Evolutionary conservation across 2,888 invertebrate genomes (phyloP).

Genomic region (Drosophila demipolita): DNA sequence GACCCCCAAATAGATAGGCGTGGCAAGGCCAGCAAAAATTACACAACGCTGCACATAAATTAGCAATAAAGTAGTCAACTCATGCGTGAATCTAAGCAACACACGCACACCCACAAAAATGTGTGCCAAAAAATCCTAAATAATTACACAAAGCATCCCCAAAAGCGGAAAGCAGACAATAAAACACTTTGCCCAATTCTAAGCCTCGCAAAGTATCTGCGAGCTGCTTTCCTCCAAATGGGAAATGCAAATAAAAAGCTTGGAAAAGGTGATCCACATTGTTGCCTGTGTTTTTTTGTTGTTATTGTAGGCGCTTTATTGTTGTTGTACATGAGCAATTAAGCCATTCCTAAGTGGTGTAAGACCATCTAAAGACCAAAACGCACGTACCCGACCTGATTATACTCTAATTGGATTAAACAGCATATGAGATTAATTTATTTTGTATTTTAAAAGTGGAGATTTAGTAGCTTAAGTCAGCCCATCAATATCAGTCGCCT

Average conservation of each 20-base stretch:
- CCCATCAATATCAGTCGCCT: no score
- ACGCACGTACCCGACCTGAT: constrained; percentile 15
- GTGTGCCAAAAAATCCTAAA: constrained; percentile 43
- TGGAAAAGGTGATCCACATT: constrained; percentile 32
- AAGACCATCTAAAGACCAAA: constrained; percentile 14
- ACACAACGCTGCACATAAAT: constrained; percentile 56
- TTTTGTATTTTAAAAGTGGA: background rate
- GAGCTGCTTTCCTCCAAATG: constrained; percentile 62
- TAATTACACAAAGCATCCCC: constrained; percentile 49
- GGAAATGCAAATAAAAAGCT: constrained; percentile 59
- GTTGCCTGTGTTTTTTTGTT: constrained; percentile 12
- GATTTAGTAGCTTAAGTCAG: background rate
- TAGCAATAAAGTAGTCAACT: constrained; percentile 70
- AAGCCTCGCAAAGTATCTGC: constrained; percentile 63
- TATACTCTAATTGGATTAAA: constrained; percentile 18
- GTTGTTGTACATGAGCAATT: constrained; percentile 50
- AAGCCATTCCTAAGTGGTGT: constrained; percentile 41
- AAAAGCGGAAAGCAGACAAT: constrained; percentile 32
- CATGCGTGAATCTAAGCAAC: constrained; percentile 61
- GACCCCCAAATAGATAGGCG: constrained; percentile 20
- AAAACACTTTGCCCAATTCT: constrained; percentile 52
- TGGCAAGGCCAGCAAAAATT: constrained; percentile 20
- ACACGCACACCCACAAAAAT: constrained; percentile 17
- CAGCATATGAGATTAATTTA: no score
- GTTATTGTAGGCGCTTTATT: constrained; percentile 7